phyloP scores from a whole-genome alignment of 2,797 vertebrate species.

The Nyctibius grandis region DNA sequence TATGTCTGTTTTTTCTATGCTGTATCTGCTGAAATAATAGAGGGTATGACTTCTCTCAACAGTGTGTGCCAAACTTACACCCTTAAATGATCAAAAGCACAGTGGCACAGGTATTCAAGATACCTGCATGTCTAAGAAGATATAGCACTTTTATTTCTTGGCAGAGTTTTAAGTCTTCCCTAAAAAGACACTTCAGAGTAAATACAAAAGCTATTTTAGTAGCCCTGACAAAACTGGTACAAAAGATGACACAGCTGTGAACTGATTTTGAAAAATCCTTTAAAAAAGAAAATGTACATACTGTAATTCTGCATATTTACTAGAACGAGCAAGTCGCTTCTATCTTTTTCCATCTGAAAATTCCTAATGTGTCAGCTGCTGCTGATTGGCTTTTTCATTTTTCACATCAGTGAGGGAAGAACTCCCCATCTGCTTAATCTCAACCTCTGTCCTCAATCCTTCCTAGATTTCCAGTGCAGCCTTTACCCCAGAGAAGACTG shows the following conservation, averaged over 20 bases:
- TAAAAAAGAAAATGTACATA: rapidly evolving
- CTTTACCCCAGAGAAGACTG: neutral
- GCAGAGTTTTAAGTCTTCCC: neutral
- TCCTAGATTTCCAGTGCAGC: neutral
- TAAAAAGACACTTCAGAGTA: neutral
- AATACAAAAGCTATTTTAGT: neutral
- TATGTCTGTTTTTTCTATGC: neutral
- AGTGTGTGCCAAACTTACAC: neutral
- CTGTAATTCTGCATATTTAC: neutral
- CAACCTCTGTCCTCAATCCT: neutral
- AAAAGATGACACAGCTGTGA: neutral
- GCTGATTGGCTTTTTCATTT: neutral
- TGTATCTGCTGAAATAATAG: neutral
- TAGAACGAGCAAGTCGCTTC: neutral
- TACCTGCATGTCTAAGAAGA: neutral
- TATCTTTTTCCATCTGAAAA: neutral
- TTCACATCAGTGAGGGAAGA: neutral
- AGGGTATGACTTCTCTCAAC: neutral
- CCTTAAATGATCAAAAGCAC: neutral
- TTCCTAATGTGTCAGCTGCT: neutral
- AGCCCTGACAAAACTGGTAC: neutral
- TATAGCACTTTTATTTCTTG: neutral
- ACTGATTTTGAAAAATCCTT: neutral
- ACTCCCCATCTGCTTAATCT: neutral
- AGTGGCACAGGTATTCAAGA: neutral